phyloP scores from a whole-genome alignment of 2,888 invertebrate genomes.

The Azorinus chamasolen region DNA sequence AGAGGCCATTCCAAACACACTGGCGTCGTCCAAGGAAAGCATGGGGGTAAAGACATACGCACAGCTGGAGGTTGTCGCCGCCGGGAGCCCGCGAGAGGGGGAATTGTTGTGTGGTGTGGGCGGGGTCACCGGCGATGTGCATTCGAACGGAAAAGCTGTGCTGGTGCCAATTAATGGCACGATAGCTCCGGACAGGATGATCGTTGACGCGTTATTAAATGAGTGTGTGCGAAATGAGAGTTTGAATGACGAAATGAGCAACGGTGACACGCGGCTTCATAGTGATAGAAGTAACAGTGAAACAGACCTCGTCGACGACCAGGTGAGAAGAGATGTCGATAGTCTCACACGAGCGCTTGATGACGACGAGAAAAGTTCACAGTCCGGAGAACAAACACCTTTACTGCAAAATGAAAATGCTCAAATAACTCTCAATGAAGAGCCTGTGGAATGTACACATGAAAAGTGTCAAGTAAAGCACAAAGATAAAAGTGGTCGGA shows the following conservation, averaged over 20 bases:
- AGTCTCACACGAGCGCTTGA: constrained; percentile 35
- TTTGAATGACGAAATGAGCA: constrained; percentile 2
- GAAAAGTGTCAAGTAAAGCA: no score
- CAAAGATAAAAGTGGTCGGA: no score
- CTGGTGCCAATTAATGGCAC: constrained; percentile 48
- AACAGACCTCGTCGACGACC: not conserved
- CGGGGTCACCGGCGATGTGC: constrained; percentile 22
- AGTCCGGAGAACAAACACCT: constrained; percentile 42
- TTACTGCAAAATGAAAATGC: constrained; percentile 48
- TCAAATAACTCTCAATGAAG: constrained; percentile 19
- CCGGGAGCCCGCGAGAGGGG: constrained; percentile 41
- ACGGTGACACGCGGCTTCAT: not conserved
- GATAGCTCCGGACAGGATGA: constrained; percentile 45
- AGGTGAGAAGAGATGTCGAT: constrained; percentile 28
- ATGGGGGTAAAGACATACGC: constrained; percentile 64
- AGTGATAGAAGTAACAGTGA: no score
- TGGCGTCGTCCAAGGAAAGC: constrained; percentile 55
- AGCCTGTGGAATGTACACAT: no score
- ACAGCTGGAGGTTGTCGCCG: constrained; percentile 58
- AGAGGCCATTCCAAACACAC: constrained; percentile 58
- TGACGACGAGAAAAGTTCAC: constrained; percentile 42
- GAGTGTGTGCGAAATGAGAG: constrained; percentile 28
- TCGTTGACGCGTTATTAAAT: constrained; percentile 49
- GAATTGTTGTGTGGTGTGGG: constrained; percentile 30
- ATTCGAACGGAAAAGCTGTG: constrained; percentile 52